Evolutionary conservation across 1,140 invertebrate species (phyloP).

Genomic region (Eciton burchellii): DNA sequence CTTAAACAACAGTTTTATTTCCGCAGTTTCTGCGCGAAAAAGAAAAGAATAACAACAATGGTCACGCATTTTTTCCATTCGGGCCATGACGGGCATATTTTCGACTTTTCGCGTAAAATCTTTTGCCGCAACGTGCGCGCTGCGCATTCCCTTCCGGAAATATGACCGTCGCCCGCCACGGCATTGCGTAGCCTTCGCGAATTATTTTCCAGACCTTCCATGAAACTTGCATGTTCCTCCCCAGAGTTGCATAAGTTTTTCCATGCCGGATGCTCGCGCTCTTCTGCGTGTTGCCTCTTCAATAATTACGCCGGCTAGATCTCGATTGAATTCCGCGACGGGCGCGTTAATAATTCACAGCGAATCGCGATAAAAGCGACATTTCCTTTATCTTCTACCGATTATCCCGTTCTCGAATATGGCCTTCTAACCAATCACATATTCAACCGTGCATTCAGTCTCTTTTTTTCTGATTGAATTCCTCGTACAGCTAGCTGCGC

Average conservation of each 20-base stretch:
- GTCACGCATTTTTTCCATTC: not conserved
- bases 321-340: conserved; percentile 2
- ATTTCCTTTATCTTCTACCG: conserved; percentile 1
- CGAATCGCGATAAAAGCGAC: conserved; percentile 29
- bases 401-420: conserved; percentile 20
- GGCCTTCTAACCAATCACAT: not conserved
- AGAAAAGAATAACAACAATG: too few species aligned
- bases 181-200: conserved; percentile 8
- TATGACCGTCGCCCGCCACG: conserved; percentile 4
- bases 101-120: not conserved
- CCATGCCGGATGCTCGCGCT: not conserved
- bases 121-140: not conserved
- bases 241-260: conserved; percentile 20
- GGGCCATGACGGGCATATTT: not conserved
- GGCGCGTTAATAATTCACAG: conserved; percentile 36
- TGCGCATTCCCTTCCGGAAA: conserved; percentile 19
- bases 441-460: not conserved
- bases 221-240: conserved; percentile 39
- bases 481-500: not conserved
- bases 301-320: conserved; percentile 36
- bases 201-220: conserved; percentile 31
- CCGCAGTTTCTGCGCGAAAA: not conserved
- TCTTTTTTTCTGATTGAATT: conserved; percentile 41
- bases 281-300: conserved; percentile 1
- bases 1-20: conserved; percentile 30